Percentiles rank a stretch among this genome's conserved stretches.
These are phyloP conservation scores for Sebastes cheni DNA, from an alignment of 2,797 vertebrate genomes.

Conservation along the genomic window DNA sequence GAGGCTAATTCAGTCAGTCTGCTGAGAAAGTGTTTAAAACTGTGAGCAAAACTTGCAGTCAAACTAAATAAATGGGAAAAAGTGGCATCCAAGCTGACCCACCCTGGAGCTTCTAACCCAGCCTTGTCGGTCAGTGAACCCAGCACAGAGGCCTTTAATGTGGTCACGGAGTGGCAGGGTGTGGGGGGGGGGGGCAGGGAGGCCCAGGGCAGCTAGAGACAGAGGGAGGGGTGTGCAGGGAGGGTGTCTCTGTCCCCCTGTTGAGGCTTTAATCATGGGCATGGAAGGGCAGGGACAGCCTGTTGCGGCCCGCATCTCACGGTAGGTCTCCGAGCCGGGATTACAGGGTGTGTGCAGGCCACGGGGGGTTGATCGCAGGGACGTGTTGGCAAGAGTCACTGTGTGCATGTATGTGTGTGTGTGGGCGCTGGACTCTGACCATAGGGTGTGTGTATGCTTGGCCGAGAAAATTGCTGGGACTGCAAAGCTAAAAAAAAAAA, in stretches of 20 bases:
- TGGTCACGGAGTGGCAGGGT: constrained; percentile 36
- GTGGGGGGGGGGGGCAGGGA: constrained; percentile 6
- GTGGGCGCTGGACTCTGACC: constrained; percentile 13
- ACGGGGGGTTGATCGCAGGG: constrained; percentile 56
- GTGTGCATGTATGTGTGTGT: not conserved
- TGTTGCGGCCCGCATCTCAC: constrained; percentile 30
- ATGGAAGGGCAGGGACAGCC: constrained; percentile 38
- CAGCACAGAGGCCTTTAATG: constrained; percentile 46
- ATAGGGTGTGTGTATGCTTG: constrained; percentile 33
- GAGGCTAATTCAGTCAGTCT: not conserved
- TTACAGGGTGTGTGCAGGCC: constrained; percentile 56
- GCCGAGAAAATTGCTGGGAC: constrained; percentile 46
- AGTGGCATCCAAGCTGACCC: constrained; percentile 18
- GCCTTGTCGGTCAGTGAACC: constrained; percentile 35
- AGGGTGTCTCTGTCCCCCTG: not conserved
- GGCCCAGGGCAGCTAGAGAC: not conserved
- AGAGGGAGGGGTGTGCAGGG: not conserved
- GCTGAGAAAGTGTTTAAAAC: not conserved
- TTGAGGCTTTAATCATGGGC: constrained; percentile 49
- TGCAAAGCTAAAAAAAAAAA: constrained; percentile 43
- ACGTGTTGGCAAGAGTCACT: constrained; percentile 8
- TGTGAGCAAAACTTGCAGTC: constrained; percentile 9
- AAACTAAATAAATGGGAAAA: constrained; percentile 19
- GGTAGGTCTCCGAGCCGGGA: constrained; percentile 51
- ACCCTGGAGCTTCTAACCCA: constrained; percentile 11